Evolutionary conservation across 2,797 vertebrate species (phyloP), one percentile per base, ranked within the genome.

Genomic region (Galago senegalensis): DNA sequence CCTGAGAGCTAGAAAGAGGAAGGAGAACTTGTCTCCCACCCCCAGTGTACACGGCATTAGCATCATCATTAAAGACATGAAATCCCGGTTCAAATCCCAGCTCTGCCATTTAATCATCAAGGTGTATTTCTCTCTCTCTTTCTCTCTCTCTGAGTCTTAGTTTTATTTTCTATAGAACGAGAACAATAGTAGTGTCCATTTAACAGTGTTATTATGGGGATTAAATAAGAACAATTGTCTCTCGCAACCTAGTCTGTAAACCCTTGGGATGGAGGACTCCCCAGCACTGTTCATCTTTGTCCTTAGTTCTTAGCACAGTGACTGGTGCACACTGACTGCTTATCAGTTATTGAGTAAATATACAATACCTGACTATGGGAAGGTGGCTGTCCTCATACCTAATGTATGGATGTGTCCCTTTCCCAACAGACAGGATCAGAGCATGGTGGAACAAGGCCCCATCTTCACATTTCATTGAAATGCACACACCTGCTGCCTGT

Each of bases 161-260:
- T 69, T 90, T 95, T 85, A 90, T 86, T 77, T 3, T 73, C 56
- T 81, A 43, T 89, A 61, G 86, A 80, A 77, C 37, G 76, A 31
- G 27, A 40, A 63, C 1, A 16, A 43, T 7, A 34, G 13, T 60
- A 27, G 13, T 58, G n/a, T 49, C 18, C 37, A 37, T 3, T 20
- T 31, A 29, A 18, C 2, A 31, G n/a, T 65, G 25, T 58, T 21
- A 60, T 5, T 31, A 37, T 12, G 63, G 61, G 16, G 17, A 43
- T 31, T 46, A 10, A 23, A 16, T 1, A 16, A 34, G 29, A 56
- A n/a, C 20, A 2, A 0, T 20, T 31, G 34, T 37, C 16, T 69
- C 27, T 23, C 43, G 17, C 4, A 63, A 21, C 60, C 7, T 25
- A n/a, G 29, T 43, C 60, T 20, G n/a, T 70, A 61, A 63, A 56